A percentile compares a stretch with the other conserved stretches of the same genome.
These are phyloP conservation scores for Drosophila repleta DNA, from an alignment of 1,140 invertebrate species.

Conservation along the genomic window DNA sequence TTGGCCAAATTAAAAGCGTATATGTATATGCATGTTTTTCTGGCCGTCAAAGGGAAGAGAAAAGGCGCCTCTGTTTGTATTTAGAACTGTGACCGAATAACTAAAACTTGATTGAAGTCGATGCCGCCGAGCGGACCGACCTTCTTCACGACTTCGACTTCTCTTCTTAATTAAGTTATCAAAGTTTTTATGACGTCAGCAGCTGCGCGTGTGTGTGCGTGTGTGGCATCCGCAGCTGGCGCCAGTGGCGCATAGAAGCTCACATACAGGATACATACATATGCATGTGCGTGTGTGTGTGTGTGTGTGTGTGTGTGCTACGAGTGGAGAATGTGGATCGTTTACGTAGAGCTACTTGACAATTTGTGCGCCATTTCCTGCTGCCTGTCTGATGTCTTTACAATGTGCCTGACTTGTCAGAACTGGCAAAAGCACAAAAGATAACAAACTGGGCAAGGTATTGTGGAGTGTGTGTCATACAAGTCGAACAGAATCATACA, in stretches of 20 bases:
- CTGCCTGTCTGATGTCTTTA: slow-evolving; percentile 30
- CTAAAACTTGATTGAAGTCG: slow-evolving; percentile 26
- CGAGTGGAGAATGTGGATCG: slow-evolving; percentile 32
- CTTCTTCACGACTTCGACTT: slow-evolving; percentile 22
- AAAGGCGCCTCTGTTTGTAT: slow-evolving; percentile 19
- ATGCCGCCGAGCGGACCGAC: slow-evolving; percentile 3
- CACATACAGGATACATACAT: background rate
- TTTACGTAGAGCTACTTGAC: slow-evolving; percentile 34
- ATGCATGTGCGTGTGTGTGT: background rate
- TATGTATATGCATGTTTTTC: background rate
- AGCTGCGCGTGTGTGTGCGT: slow-evolving; percentile 20
- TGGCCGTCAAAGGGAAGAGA: slow-evolving; percentile 5
- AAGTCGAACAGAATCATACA: background rate
- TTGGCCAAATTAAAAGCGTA: slow-evolving; percentile 57
- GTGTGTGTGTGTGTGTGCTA: background rate
- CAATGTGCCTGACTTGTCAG: slow-evolving; percentile 32
- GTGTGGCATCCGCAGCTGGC: slow-evolving; percentile 54
- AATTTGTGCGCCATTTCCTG: slow-evolving; percentile 52
- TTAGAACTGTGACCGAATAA: slow-evolving; percentile 29
- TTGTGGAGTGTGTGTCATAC: too few species aligned
- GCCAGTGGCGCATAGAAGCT: slow-evolving; percentile 66
- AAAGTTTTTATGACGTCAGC: slow-evolving; percentile 80
- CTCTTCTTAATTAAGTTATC: slow-evolving; percentile 79
- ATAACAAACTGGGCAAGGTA: background rate
- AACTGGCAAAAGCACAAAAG: slow-evolving; percentile 11